Evolutionary conservation across 2,113 vertebrate species (phyloP), one percentile per base, ranked within the genome.

Genomic region (Gymnogyps californianus): DNA sequence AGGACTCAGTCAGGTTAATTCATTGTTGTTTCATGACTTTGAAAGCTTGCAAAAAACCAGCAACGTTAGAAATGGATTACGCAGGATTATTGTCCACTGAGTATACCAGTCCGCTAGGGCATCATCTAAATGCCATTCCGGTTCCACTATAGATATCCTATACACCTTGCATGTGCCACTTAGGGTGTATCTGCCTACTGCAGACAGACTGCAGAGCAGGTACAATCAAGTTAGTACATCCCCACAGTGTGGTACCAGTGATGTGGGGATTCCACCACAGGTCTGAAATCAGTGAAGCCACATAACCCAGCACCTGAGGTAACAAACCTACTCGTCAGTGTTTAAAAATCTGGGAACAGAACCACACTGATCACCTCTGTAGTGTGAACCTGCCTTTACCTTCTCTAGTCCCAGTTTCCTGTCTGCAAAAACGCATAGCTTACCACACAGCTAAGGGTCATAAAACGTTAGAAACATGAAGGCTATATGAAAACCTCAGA

Each of bases 361-460:
- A 71, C 38, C 49, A 44, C 0, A 0, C 18, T 49, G 32, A 42
- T 0, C 51, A 69, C 51, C 57, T 77, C 31, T 83, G 25, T 8
- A 57, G 10, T 28, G 26, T 13, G 29, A 84, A 87, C 10, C 5
- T 51, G 42, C 5, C 76, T 81, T 49, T 21, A 44, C 29, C n/a
- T 83, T 55, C 76, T 31, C 64, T 12, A 31, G 46, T 47, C n/a
- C 18, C 59, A 44, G 47, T 12, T 49, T 81, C 36, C n/a, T 6
- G 2, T 12, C 34, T 90, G 36, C 64, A 83, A 80, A 91, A 90
- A 3, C 0, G 1, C 46, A 25, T 2, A 44, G n/a, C 34, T 93
- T 83, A 40, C 38, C 47, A 71, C 58, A 65, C 29, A 91, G 89
- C 36, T 77, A 75, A 82, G 89, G 83, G 77, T 58, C 77, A 72